These are phyloP conservation scores for Hydrotaea cyrtoneurina DNA, from an alignment of 2,888 invertebrate species.

Conservation along the genomic window DNA sequence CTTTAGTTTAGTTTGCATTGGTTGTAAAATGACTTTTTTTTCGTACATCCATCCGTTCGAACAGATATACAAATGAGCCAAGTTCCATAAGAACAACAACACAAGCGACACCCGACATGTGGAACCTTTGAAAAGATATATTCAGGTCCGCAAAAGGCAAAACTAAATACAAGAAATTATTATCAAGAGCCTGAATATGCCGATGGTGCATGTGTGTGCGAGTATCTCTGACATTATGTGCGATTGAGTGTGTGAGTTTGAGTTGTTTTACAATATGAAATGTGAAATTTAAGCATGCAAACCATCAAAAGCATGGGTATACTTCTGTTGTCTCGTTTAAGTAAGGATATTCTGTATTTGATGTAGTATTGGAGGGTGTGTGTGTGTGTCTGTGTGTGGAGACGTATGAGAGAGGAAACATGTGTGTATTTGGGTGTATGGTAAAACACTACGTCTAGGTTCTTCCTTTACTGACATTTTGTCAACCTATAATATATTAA, in stretches of 20 bases:
- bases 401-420: neutral
- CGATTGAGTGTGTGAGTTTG: neutral
- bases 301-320: neutral
- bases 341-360: constrained; percentile 22
- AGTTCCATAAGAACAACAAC: neutral
- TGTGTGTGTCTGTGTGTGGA: neutral
- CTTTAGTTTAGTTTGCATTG: neutral
- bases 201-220: constrained; percentile 1
- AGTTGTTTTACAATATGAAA: neutral
- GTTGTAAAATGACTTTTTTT: constrained; percentile 19
- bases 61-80: constrained; percentile 36
- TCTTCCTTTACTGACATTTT: constrained; percentile 27
- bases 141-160: constrained; percentile 14
- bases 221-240: neutral
- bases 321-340: constrained; percentile 10
- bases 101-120: constrained; percentile 9
- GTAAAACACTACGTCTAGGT: constrained; percentile 22
- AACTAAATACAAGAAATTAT: constrained; percentile 49
- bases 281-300: constrained; percentile 5
- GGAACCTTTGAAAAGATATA: constrained; percentile 17
- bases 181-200: constrained; percentile 49
- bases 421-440: neutral
- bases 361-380: neutral
- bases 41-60: constrained; percentile 7
- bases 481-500: constrained; percentile 36